These are phyloP conservation scores for Meganola albula DNA, from an alignment of 2,888 invertebrate species.

Conservation along the genomic window DNA sequence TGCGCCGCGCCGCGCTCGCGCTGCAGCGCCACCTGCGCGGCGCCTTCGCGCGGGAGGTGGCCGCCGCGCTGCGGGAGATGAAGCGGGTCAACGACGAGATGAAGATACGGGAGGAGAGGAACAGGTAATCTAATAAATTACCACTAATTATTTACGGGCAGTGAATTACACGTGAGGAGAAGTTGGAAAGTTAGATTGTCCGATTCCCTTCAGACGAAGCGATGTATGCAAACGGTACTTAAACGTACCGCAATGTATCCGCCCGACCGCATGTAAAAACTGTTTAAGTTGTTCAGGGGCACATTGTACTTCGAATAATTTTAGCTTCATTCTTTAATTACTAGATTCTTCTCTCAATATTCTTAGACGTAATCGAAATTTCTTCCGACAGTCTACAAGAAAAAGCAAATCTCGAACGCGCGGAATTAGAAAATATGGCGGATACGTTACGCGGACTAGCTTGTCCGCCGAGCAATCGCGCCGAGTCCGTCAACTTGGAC, in stretches of 20 bases:
- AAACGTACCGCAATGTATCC: too few relatives aligned
- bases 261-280: too few relatives aligned
- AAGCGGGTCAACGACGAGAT: slow-evolving; percentile 90
- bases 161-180: too few relatives aligned
- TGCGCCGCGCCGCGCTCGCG: slow-evolving; percentile 89
- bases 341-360: too few relatives aligned
- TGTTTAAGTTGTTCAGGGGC: too few relatives aligned
- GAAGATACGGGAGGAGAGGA: slow-evolving; percentile 83
- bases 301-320: too few relatives aligned
- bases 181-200: too few relatives aligned
- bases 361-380: too few relatives aligned
- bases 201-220: too few relatives aligned
- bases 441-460: slow-evolving; percentile 61
- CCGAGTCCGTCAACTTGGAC: slow-evolving; percentile 90
- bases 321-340: too few relatives aligned
- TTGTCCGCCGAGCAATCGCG: slow-evolving; percentile 52
- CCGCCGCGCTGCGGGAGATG: slow-evolving; percentile 92
- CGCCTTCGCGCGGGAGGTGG: slow-evolving; percentile 93
- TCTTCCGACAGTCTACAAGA: slow-evolving; percentile 82
- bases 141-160: too few relatives aligned
- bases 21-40: slow-evolving; percentile 92
- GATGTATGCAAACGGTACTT: too few relatives aligned
- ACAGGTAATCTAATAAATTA: slow-evolving; percentile 50
- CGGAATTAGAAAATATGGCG: slow-evolving; percentile 72
- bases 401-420: slow-evolving; percentile 80